Conservation (phyloP, 2,888 invertebrate genomes). For the Xanthia icteritia region DNA sequence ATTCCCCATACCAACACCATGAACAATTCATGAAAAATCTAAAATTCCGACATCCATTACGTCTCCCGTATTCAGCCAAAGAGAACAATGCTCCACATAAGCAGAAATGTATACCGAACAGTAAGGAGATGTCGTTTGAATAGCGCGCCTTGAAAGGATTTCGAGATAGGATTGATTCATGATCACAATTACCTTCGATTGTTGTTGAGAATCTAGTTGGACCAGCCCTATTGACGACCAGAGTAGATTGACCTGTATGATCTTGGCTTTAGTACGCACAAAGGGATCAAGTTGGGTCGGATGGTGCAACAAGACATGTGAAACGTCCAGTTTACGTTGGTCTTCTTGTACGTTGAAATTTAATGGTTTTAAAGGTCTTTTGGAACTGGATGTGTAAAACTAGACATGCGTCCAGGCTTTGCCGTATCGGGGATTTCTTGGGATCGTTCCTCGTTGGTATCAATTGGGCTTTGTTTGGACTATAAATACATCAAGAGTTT, state of each 20-base stretch:
- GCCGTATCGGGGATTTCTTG: conserved; percentile 80
- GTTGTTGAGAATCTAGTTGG: conserved; percentile 80
- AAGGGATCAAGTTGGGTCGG: conserved; percentile 59
- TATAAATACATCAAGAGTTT: conserved; percentile 83
- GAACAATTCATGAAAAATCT: conserved; percentile 56
- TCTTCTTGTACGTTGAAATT: conserved; percentile 52
- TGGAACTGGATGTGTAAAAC: conserved; percentile 66
- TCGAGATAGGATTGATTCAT: conserved; percentile 88
- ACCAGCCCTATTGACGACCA: conserved; percentile 71
- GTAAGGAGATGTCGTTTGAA: conserved; percentile 68
- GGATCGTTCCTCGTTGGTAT: conserved; percentile 75
- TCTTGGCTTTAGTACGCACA: conserved; percentile 43
- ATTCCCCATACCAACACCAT: conserved; percentile 57
- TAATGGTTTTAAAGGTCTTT: conserved; percentile 59
- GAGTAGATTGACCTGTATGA: conserved; percentile 63
- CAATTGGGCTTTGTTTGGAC: conserved; percentile 78
- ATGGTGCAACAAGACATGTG: conserved; percentile 60
- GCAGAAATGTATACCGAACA: conserved; percentile 69
- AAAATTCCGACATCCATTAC: conserved; percentile 65
- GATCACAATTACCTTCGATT: conserved; percentile 87
- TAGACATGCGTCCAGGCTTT: conserved; percentile 72
- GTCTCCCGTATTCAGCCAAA: conserved; percentile 50
- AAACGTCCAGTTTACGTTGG: conserved; percentile 63
- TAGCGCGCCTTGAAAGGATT: conserved; percentile 76
- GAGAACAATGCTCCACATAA: conserved; percentile 55